Percentiles rank a stretch among this genome's conserved stretches.
Conservation (phyloP, 2,797 vertebrate genomes). For the Aulostomus chinensis region DNA sequence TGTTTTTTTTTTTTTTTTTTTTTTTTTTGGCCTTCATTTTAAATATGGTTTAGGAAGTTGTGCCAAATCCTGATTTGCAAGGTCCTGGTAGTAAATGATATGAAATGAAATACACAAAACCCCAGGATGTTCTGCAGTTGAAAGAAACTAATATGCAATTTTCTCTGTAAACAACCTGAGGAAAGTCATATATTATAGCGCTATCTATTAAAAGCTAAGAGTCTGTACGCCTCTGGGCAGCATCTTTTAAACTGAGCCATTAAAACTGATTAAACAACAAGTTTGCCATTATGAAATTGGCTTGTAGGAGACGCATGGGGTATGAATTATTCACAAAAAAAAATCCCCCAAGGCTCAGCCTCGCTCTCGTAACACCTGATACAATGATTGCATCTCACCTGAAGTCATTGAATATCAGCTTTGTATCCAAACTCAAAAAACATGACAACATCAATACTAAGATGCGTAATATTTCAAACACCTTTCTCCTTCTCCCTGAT, state of each 20-base stretch:
- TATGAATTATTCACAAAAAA: slow-evolving; percentile 10
- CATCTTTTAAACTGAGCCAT: not conserved
- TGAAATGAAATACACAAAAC: not conserved
- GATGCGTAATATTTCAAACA: too few relatives aligned
- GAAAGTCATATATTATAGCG: not conserved
- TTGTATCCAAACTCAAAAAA: not conserved
- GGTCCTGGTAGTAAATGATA: not conserved
- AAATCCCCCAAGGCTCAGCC: not conserved
- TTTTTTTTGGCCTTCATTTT: too few relatives aligned
- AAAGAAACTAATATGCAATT: not conserved
- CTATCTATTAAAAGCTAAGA: not conserved
- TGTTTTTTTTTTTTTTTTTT: too few relatives aligned
- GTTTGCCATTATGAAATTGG: not conserved
- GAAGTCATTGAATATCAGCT: not conserved
- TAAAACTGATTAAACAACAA: slow-evolving; percentile 1
- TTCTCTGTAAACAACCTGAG: not conserved
- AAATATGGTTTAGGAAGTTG: too few relatives aligned
- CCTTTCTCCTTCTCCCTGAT: not conserved
- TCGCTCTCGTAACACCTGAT: not conserved
- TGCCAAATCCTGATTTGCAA: too few relatives aligned
- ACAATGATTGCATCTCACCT: not conserved
- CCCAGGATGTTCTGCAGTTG: not conserved
- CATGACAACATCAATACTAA: too few relatives aligned
- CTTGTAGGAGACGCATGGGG: not conserved
- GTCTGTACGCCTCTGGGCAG: not conserved